phyloP scores from a whole-genome alignment of 1,140 invertebrate genomes.

The Trichonephila inaurata region DNA sequence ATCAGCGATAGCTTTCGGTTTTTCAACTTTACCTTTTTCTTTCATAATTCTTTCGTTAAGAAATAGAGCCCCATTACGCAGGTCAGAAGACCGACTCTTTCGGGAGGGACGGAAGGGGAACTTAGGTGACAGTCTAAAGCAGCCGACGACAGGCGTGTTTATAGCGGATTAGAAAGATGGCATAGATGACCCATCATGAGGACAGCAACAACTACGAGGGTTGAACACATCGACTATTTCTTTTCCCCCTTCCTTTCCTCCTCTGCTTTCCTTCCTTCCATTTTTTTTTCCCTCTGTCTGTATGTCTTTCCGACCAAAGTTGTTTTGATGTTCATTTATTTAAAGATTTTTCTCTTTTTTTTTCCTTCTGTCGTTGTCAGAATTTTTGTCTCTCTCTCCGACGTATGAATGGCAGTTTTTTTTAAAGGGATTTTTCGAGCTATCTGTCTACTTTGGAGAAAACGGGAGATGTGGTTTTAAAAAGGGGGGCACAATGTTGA shows the following conservation, averaged over 20 bases:
- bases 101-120: neutral
- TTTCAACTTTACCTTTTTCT: neutral
- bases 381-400: neutral
- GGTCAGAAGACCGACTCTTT: neutral
- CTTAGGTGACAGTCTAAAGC: neutral
- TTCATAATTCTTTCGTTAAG: neutral
- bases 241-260: neutral
- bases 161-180: constrained; percentile 1
- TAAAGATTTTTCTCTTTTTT: neutral
- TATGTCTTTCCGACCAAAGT: neutral
- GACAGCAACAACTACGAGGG: constrained; percentile 6
- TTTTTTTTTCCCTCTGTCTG: neutral
- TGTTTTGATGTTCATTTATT: constrained; percentile 32
- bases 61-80: neutral
- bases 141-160: constrained; percentile 25
- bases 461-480: neutral
- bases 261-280: too few species aligned
- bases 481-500: neutral
- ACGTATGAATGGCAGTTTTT: neutral
- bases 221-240: neutral
- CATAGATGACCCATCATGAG: neutral
- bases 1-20: neutral
- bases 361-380: neutral
- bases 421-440: neutral
- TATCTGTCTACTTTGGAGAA: neutral